Conservation (phyloP, 2,797 vertebrate genomes). For the Dicrostonyx torquatus region DNA sequence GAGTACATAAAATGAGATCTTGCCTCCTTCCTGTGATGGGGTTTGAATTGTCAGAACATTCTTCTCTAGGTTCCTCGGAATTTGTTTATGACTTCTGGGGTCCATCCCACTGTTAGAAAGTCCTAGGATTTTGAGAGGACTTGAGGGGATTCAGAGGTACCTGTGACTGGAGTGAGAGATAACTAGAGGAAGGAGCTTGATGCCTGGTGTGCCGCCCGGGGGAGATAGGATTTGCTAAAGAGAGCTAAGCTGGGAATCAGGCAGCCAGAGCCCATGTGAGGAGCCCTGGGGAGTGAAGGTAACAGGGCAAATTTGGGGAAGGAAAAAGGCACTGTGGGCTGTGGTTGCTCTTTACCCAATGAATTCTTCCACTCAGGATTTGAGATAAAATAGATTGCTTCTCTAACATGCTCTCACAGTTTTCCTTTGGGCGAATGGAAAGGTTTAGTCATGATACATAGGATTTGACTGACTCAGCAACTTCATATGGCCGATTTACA, state of each 20-base stretch:
- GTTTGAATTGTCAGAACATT: background rate
- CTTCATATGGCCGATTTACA: background rate
- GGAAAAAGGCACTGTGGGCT: accelerated
- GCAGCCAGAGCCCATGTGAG: background rate
- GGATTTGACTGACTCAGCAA: background rate
- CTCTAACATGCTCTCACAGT: background rate
- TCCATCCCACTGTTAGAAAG: too few species aligned
- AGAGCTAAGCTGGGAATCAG: accelerated
- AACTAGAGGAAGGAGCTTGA: background rate
- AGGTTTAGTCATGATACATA: background rate
- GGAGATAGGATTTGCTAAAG: too few species aligned
- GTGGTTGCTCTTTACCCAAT: background rate
- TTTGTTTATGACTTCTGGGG: accelerated
- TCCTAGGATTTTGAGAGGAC: background rate
- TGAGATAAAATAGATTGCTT: background rate
- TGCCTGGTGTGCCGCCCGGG: accelerated
- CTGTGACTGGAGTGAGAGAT: too few species aligned
- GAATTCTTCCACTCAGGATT: too few species aligned
- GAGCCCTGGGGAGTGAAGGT: accelerated
- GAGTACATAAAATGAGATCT: background rate
- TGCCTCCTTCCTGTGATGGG: background rate
- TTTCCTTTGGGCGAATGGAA: background rate
- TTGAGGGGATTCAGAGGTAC: too few species aligned
- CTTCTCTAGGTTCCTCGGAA: background rate
- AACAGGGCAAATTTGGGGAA: accelerated